Base-by-base conservation (phyloP, 2,113 vertebrate species). In the Pomatorhinus ruficollis region DNA sequence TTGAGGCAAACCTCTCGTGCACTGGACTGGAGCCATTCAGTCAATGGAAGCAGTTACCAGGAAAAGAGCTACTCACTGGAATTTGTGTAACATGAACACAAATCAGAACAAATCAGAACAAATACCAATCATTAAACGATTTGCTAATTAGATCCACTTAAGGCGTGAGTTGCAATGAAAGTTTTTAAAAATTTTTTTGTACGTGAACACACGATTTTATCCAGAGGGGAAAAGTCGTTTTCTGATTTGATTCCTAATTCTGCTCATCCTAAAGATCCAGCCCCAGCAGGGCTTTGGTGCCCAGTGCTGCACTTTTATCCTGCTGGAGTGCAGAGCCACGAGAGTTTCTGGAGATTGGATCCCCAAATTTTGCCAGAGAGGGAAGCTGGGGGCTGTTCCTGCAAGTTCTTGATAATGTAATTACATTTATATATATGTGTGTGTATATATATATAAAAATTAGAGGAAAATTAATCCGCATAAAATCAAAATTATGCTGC, bases 291-390 rank as follows among this genome's bases (percentile, higher is more conserved):
- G 59, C 4, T 65, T 22, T 1, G 8, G 30, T 42, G 47, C 11
- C 16, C 47, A 24, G 23, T 4, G n/a, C 31, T 37, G 35, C 2
- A 3, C 10, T 1, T 0, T 15, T 3, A 44, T 5, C 31, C 16
- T 19, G 45, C 59, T 68, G 49, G 56, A 49, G 13, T n/a, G 61
- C 31, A 82, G 24, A 59, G 18, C 63, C 40, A 40, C 0, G 6
- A 31, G 59, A 9, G 22, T 42, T 83, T 69, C 49, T 60, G 61
- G 49, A 85, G 65, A 10, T 2, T 31, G 19, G 11, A 11, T 19
- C 31, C 12, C 40, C 6, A 19, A 0, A 37, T 72, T 92, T 83
- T 53, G 11, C 25, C 45, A 49, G 30, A 37, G 27, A 37, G 50
- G 12, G 44, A 76, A 64, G 16, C 11, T 76, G 45, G 4, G 40